phyloP scores from a whole-genome alignment of 2,113 vertebrate species.

The Thalassarche chlororhynchos region DNA sequence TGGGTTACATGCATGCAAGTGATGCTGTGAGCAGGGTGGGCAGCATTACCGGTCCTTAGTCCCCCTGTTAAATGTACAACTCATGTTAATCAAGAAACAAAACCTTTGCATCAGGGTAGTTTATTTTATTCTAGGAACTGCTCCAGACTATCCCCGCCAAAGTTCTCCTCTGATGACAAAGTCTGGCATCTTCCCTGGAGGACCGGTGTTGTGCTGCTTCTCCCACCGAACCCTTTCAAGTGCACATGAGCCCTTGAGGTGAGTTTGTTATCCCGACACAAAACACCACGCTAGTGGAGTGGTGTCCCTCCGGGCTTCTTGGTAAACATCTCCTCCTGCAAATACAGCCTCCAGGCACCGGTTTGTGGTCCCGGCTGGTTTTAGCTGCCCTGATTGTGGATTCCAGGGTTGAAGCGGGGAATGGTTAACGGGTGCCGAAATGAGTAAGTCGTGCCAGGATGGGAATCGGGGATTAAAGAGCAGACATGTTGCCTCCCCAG shows the following conservation, averaged over 20 bases:
- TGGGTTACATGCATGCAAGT: background rate
- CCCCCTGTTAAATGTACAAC: background rate
- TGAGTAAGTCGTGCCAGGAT: background rate
- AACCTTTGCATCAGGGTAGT: background rate
- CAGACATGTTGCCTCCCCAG: background rate
- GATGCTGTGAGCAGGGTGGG: background rate
- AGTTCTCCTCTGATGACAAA: background rate
- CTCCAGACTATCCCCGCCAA: background rate
- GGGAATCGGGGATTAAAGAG: background rate
- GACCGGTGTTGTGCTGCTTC: background rate
- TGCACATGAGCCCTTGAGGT: background rate
- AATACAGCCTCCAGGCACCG: background rate
- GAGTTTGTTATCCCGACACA: background rate
- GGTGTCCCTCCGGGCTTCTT: background rate
- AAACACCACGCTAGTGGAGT: background rate
- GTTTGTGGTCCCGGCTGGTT: background rate
- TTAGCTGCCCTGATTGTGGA: background rate
- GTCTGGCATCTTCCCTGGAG: background rate
- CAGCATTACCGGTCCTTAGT: background rate
- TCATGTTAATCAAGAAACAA: background rate
- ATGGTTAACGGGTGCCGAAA: background rate
- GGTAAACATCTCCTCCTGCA: background rate
- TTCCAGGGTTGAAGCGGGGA: fast-evolving
- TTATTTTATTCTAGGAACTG: background rate
- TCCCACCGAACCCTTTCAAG: background rate